Base-by-base conservation (phyloP, 2,888 invertebrate genomes). In the Incurvaria masculella region DNA sequence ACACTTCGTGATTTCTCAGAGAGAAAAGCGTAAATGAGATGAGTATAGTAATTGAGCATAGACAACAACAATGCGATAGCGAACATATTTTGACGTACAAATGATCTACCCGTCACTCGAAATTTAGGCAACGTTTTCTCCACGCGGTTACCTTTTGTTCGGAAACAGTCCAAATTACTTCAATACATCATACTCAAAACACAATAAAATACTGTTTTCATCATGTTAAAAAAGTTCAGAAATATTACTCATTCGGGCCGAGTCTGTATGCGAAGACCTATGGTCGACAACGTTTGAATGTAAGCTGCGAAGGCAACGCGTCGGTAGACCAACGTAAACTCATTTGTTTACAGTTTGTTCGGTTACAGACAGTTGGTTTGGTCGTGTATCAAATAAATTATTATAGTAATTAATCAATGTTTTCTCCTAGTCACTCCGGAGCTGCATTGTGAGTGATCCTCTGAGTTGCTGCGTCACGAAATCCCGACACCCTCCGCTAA, bases 321-420 rank as follows among this genome's bases (percentile, higher is more conserved):
- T 11, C 10, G 10, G 23, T 33, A 14, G 14, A n/a, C n/a, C n/a
- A 11, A 33, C 33, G 33, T 8, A 33, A 33, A 33, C 33, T 8
- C 33, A n/a, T 33, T 4, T 4, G 33, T 33, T 33, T 23, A 23
- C 10, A 6, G 23, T 4, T 10, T 23, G 4, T 23, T 33, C 11
- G 33, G 33, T 33, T 8, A 33, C 8, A 33, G 33, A 33, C 11
- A 14, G 33, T 33, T n/a, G 33, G 33, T 8, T 33, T 11, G 33
- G 33, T 14, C 8, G 33, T 33, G 75, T 76, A 78, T 74, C 78
- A 78, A 76, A 78, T 78, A 78, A 78, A 78, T 76, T 72, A 78
- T 78, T 76, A 75, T 76, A 74, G 74, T 76, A 76, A 78, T 78
- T 78, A 78, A 78, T 78, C 78, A 78, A 74, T 72, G 76, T 78